These are phyloP conservation scores for Aplodontia rufa DNA, from an alignment of 2,113 vertebrate genomes.

Conservation along the genomic window DNA sequence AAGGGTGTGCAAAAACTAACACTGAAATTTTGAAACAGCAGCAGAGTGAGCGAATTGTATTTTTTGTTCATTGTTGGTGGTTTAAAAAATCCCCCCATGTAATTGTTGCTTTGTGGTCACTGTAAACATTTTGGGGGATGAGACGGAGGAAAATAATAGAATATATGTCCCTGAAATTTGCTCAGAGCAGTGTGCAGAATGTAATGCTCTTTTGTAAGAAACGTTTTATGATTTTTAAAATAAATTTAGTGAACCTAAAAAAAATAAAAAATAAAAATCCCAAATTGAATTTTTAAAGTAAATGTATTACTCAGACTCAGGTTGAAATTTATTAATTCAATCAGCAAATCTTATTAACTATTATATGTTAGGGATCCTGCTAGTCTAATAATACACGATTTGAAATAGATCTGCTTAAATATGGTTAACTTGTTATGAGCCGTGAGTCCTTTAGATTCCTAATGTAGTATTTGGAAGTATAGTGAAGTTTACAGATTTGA, in stretches of 20 bases:
- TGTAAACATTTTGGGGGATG: too few species aligned
- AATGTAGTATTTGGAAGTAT: background rate
- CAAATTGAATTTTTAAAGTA: background rate
- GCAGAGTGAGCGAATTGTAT: too few species aligned
- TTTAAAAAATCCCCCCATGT: too few species aligned
- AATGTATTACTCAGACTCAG: background rate
- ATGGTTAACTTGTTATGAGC: background rate
- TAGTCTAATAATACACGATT: background rate
- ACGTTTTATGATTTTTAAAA: conserved; percentile 86
- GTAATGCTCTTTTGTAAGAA: conserved; percentile 89
- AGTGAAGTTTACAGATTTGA: background rate
- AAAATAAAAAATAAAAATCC: background rate
- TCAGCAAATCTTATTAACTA: background rate
- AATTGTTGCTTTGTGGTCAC: too few species aligned
- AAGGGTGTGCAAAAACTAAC: too few species aligned
- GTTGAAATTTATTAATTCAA: background rate
- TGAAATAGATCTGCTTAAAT: background rate
- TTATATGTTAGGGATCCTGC: background rate
- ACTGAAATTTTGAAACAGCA: too few species aligned
- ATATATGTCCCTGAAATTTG: too few species aligned
- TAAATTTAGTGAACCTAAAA: conserved; percentile 86
- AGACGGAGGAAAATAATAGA: too few species aligned
- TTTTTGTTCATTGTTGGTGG: too few species aligned
- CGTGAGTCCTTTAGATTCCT: background rate
- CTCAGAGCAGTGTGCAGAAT: conserved; percentile 90